Evolutionary conservation across 53 echinoderm and acorn worm species (phyloP), one percentile per base, ranked within the genome.

Genomic region (Paracentrotus lividus): DNA sequence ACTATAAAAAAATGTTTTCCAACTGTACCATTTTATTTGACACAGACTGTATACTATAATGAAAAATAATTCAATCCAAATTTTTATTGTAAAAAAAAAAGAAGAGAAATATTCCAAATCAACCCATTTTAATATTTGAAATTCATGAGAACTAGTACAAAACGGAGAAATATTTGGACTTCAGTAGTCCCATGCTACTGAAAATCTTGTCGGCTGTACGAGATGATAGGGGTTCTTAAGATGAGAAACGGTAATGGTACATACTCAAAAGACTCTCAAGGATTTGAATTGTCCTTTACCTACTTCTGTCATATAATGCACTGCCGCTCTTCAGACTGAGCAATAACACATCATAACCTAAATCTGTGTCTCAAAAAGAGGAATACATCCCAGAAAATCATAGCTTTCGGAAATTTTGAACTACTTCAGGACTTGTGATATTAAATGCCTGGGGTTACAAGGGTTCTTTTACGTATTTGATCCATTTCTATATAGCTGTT

Each of bases 281-380:
- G 76, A 76, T 32, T 42, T 42, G 18, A 21, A 76, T 42, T 76
- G 76, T 76, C 76, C 76, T 76, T 76, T 76, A 42, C 76, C 76
- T 76, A 76, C 23, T 40, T 76, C 76, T 76, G 76, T 76, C 36
- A 76, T 76, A 6, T 76, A 18, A 76, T 40, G 21, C 42, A 76
- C 76, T 21, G 76, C 5, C 38, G 40, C 42, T 14, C 76, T 76
- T 76, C 76, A 76, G 42, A 76, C 16, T 42, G 76, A 0, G 36
- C 76, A 76, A 76, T 42, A 40, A 40, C 3, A 76, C 42, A 40
- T 76, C 76, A 40, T 76, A 42, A 76, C 76, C 76, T 76, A 76
- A 23, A 76, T 76, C 42, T 76, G 42, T 5, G 42, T 38, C 76
- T 29, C n/a, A n/a, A n/a, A n/a, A n/a, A n/a, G n/a, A n/a, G n/a